A percentile compares a stretch with the other conserved stretches of the same genome.
Conservation (phyloP, 1,140 invertebrate species). For the Caenorhabditis latens region DNA sequence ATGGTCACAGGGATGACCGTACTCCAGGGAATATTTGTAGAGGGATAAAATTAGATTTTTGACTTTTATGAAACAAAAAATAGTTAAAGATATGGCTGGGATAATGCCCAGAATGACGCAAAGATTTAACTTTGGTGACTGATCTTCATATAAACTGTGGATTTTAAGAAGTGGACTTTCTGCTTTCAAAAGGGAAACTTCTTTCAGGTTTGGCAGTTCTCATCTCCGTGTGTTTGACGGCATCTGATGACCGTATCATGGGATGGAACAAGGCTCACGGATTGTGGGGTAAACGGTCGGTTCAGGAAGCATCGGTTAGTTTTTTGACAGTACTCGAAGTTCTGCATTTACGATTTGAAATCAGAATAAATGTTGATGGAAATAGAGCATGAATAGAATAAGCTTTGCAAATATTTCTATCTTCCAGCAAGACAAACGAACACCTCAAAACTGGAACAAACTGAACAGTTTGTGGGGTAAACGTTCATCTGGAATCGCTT, state of each 20-base stretch:
- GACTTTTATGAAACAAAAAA: too few relatives aligned
- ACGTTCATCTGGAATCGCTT: not conserved
- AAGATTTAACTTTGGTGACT: not conserved
- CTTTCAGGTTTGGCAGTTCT: conserved; percentile 25
- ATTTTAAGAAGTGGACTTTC: not conserved
- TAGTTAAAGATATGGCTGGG: too few relatives aligned
- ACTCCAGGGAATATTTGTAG: too few relatives aligned
- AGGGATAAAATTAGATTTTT: too few relatives aligned
- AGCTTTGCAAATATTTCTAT: not conserved
- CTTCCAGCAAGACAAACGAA: conserved; percentile 36
- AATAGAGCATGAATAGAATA: too few relatives aligned
- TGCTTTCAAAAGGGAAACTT: not conserved
- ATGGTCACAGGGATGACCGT: conserved; percentile 1
- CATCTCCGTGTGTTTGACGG: not conserved
- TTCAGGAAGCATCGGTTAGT: conserved; percentile 16
- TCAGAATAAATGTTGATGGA: too few relatives aligned
- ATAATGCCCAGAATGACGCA: too few relatives aligned
- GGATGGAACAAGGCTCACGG: conserved; percentile 61
- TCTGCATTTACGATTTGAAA: not conserved
- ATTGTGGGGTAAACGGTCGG: conserved; percentile 56
- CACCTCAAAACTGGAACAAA: conserved; percentile 59
- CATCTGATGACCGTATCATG: conserved; percentile 16
- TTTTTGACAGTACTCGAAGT: not conserved
- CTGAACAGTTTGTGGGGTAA: conserved; percentile 59
- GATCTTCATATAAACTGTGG: not conserved